Evolutionary conservation across 2,888 invertebrate genomes (phyloP), one percentile per base, ranked within the genome.

Genomic region (Rhagium mordax): DNA sequence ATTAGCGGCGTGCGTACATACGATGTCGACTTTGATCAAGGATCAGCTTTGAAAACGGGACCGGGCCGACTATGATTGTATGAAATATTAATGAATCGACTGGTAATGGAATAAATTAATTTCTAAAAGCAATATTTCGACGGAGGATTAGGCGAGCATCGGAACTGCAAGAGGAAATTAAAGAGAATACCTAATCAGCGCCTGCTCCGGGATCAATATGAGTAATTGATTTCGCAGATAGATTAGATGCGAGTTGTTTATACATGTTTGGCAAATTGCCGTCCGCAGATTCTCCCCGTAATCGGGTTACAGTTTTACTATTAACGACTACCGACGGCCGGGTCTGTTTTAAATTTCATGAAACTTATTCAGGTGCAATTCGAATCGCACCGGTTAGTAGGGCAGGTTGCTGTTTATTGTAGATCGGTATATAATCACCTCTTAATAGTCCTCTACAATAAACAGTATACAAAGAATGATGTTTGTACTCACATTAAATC

Each of bases 61-160:
- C 70, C 55, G 67, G 73, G 84, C 83, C 84, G 83, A 82, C 84
- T 84, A 85, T 86, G 86, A 88, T 88, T 87, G 86, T 87, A 88
- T 89, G 88, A 88, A 89, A 88, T 88, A 88, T 89, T 89, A 88
- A 89, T 88, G 87, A 87, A 88, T 89, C 87, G 88, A 89, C 88
- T 88, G 88, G 88, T 88, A 89, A 89, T 89, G 89, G 88, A 89
- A 89, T 89, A 88, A 88, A 89, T 89, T 89, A 89, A 89, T 89
- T 88, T 88, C 88, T 88, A 87, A 88, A 88, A 88, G 88, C 88
- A 87, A 88, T 88, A 88, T 88, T 88, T 87, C 87, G 86, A 85
- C 79, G 78, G 81, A 83, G 86, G 86, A 86, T 87, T 86, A 86
- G 85, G 76, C 75, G 76, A 81, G 81, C 83, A 83, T 84, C 83